Evolutionary conservation across 2,888 invertebrate species (phyloP).

Genomic region (Imbricaverruca yamaguchii): DNA sequence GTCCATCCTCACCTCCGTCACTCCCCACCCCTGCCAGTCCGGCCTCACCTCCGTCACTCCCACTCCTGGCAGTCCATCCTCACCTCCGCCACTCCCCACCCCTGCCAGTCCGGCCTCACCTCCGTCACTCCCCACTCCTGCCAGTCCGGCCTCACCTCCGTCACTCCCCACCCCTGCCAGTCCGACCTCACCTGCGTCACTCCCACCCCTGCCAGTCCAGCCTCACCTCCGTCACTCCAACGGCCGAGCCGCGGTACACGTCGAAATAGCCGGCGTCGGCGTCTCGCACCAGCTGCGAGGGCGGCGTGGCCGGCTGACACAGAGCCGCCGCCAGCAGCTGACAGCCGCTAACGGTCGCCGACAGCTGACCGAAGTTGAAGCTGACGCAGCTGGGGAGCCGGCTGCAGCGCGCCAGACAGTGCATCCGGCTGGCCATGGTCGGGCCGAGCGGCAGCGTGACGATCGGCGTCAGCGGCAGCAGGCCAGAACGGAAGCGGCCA

Average conservation of each 20-base stretch:
- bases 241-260: background rate
- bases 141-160: no score
- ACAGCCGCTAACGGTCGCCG: background rate
- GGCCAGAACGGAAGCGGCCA: background rate
- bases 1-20: no score
- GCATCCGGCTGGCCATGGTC: background rate
- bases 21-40: no score
- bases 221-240: background rate
- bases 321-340: background rate
- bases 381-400: background rate
- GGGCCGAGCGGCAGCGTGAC: background rate
- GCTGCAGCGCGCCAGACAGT: background rate
- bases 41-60: no score
- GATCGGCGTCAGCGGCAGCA: background rate
- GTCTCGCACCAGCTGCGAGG: background rate
- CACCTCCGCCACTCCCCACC: no score
- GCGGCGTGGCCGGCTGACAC: background rate
- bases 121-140: no score
- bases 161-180: no score
- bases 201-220: no score
- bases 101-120: no score
- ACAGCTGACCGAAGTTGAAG: constrained; percentile 11
- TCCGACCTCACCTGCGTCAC: no score
- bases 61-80: no score
- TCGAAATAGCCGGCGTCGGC: background rate